A percentile compares a stretch with the other conserved stretches of the same genome.
phyloP scores from a whole-genome alignment of 2,797 vertebrate genomes.

The Naso thynnoides region DNA sequence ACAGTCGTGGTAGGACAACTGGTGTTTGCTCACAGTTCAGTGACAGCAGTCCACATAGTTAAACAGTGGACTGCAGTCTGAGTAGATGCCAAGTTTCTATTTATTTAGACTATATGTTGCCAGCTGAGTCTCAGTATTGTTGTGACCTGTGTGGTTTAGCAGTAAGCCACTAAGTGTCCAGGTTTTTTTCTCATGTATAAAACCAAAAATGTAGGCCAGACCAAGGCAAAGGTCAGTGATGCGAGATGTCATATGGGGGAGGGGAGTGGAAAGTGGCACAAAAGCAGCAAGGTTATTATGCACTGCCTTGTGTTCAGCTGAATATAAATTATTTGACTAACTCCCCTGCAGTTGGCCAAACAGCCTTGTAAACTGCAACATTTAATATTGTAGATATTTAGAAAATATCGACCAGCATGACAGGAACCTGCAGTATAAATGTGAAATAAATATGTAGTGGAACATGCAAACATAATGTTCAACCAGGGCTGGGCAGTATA shows the following conservation, averaged over 20 bases:
- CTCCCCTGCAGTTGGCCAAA: constrained; percentile 12
- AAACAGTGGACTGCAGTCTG: constrained; percentile 4
- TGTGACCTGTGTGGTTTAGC: constrained; percentile 23
- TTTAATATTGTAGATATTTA: too few relatives aligned
- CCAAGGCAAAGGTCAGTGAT: constrained; percentile 44
- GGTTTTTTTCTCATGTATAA: constrained; percentile 5
- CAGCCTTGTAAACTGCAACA: background rate
- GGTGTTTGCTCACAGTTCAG: constrained; percentile 34
- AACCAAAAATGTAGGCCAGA: constrained; percentile 56
- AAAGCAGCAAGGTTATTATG: constrained; percentile 30
- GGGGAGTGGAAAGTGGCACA: constrained; percentile 3
- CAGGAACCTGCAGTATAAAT: too few relatives aligned
- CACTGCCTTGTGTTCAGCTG: constrained; percentile 15
- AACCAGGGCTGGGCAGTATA: too few relatives aligned
- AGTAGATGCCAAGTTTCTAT: constrained; percentile 13
- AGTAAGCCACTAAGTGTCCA: background rate
- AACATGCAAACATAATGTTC: too few relatives aligned
- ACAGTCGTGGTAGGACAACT: constrained; percentile 23
- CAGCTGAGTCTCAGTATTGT: background rate
- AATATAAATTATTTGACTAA: constrained; percentile 18
- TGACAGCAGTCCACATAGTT: constrained; percentile 9
- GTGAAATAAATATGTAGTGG: too few relatives aligned
- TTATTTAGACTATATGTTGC: background rate
- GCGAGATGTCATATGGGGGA: constrained; percentile 32
- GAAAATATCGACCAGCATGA: too few relatives aligned